Evolutionary conservation across 2,113 vertebrate genomes (phyloP).

Genomic region (Oryctolagus cuniculus): mOryCun1.1 NC_091438.1:139099501-139100000

Average conservation of each 20-base stretch:
- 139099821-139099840: slow-evolving; percentile 82
- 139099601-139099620: slow-evolving; percentile 78
- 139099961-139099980: slow-evolving; percentile 82
- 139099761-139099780: slow-evolving; percentile 84
- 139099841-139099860: slow-evolving; percentile 79
- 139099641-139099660: slow-evolving; percentile 77
- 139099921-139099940: slow-evolving; percentile 81
- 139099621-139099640: slow-evolving; percentile 78
- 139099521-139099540: slow-evolving; percentile 46
- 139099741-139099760: slow-evolving; percentile 79
- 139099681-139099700: slow-evolving; percentile 6
- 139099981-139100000: slow-evolving; percentile 70
- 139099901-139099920: slow-evolving; percentile 82
- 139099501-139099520: slow-evolving; percentile 77
- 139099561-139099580: slow-evolving; percentile 31
- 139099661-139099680: slow-evolving; percentile 27
- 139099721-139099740: slow-evolving; percentile 83
- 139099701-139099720: slow-evolving; percentile 78
- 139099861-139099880: slow-evolving; percentile 81
- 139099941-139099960: slow-evolving; percentile 83
- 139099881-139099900: slow-evolving; percentile 83
- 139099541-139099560: not conserved
- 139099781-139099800: slow-evolving; percentile 83
- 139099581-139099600: slow-evolving; percentile 61
- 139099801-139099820: slow-evolving; percentile 84